These are phyloP conservation scores for Lithodes maja DNA, from an alignment of 2,888 invertebrate species.

Conservation along the genomic window DNA sequence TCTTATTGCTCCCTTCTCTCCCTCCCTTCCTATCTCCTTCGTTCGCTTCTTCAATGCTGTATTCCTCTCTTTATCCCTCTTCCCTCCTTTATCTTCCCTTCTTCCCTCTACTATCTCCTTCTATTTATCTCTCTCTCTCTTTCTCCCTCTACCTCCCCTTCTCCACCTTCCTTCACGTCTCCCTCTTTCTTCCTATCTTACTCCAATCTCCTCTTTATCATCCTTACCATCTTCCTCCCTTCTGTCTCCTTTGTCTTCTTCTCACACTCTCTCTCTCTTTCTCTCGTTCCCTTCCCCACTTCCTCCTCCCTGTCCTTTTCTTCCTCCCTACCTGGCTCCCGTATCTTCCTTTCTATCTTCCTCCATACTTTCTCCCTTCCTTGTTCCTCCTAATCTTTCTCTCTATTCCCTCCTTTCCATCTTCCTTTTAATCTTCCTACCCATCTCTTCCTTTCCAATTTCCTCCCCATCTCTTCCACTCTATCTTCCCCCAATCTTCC, in stretches of 20 bases:
- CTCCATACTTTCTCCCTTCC: neutral
- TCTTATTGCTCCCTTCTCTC: neutral
- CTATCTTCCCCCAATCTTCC: neutral
- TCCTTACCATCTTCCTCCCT: neutral
- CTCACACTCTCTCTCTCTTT: neutral
- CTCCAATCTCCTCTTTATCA: neutral
- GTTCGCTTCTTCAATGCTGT: neutral
- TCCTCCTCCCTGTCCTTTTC: neutral
- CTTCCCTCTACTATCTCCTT: neutral
- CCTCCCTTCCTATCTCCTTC: neutral
- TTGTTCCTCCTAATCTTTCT: neutral
- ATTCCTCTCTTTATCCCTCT: neutral
- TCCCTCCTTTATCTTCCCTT: neutral
- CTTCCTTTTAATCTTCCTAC: neutral
- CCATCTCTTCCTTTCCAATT: neutral
- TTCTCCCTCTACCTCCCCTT: neutral
- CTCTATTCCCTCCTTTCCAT: neutral
- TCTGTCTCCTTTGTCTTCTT: neutral
- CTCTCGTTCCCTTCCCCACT: neutral
- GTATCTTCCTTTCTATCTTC: neutral
- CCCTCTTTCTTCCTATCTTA: neutral
- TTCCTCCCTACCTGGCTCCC: neutral
- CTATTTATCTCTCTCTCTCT: neutral
- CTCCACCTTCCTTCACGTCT: neutral
- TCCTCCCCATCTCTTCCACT: neutral